Percentiles rank a stretch among this genome's conserved stretches.
phyloP scores from a whole-genome alignment of 2,797 vertebrate genomes.

The Karalla daura region DNA sequence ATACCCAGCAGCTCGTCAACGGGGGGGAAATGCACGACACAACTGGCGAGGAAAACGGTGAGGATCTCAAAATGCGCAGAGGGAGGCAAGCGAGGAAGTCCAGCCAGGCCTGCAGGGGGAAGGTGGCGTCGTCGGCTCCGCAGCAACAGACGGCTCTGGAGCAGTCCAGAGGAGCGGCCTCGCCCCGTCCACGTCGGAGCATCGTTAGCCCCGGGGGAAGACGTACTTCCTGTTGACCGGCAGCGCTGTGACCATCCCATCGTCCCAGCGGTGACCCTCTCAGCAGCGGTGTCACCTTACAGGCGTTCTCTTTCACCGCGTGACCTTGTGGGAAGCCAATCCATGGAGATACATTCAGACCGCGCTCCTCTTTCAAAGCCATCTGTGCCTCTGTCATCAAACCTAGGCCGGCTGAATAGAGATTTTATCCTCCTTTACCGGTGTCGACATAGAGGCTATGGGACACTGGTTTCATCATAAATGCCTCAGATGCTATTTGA shows the following conservation, averaged over 20 bases:
- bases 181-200: no score
- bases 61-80: background rate
- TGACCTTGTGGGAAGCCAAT: slow-evolving; percentile 69
- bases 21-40: slow-evolving; percentile 4
- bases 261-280: slow-evolving; percentile 39
- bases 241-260: slow-evolving; percentile 24
- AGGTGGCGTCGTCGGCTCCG: no score
- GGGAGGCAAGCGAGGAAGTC: background rate
- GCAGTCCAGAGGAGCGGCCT: no score
- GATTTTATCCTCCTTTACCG: no score
- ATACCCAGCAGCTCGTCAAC: background rate
- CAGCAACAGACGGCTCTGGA: no score
- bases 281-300: slow-evolving; percentile 65
- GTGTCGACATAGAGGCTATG: no score
- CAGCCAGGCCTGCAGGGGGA: no score
- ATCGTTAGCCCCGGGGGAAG: no score
- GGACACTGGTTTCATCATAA: no score
- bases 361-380: slow-evolving; percentile 53
- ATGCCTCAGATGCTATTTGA: no score
- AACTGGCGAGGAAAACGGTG: background rate
- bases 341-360: slow-evolving; percentile 18
- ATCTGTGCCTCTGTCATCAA: slow-evolving; percentile 32
- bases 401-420: no score
- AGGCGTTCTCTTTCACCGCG: slow-evolving; percentile 60
- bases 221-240: slow-evolving; percentile 26